Evolutionary conservation across 2,888 invertebrate species (phyloP).

Genomic region (Metellina segmentata): DNA sequence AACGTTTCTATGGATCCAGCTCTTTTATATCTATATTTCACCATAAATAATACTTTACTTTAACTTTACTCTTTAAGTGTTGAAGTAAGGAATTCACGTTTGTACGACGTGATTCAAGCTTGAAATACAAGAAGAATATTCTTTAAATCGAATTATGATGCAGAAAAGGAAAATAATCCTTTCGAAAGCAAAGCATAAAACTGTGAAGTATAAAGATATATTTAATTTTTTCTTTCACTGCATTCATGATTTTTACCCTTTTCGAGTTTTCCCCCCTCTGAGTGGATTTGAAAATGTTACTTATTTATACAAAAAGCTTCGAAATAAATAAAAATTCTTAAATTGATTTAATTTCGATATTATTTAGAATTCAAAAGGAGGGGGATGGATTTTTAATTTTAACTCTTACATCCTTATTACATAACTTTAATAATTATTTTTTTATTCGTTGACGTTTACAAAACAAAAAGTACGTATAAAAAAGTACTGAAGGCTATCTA

Average conservation of each 20-base stretch:
- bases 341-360: neutral
- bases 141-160: slow-evolving; percentile 37
- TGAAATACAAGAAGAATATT: slow-evolving; percentile 10
- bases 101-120: slow-evolving; percentile 14
- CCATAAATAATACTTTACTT: neutral
- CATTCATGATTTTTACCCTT: neutral
- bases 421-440: neutral
- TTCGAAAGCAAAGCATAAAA: neutral
- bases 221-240: neutral
- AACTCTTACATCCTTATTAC: neutral
- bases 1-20: neutral
- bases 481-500: no score
- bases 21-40: neutral
- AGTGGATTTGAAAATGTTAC: neutral
- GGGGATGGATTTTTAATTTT: neutral
- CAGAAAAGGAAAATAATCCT: slow-evolving; percentile 23
- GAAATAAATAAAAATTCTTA: neutral
- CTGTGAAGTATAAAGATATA: neutral
- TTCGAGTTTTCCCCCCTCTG: neutral
- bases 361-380: neutral
- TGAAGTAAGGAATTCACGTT: slow-evolving; percentile 20
- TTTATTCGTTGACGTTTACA: no score
- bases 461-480: no score
- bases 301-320: neutral
- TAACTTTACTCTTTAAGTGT: neutral